These are phyloP conservation scores for Hirtodrosophila histrioides DNA, from an alignment of 2,888 invertebrate genomes.

Conservation along the genomic window DNA sequence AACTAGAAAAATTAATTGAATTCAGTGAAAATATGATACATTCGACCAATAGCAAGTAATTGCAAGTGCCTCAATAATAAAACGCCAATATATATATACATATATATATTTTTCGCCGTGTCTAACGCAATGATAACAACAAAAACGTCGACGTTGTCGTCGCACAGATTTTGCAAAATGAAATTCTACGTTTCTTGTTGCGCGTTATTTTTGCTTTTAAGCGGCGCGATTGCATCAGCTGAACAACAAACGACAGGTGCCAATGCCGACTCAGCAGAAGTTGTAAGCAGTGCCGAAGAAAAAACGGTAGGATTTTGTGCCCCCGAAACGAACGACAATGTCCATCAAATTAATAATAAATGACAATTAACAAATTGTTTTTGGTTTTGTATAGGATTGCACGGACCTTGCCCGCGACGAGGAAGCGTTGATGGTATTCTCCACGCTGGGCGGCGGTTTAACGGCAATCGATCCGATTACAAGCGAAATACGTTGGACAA, in stretches of 20 bases:
- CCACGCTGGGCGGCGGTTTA: conserved; percentile 96
- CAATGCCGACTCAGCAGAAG: conserved; percentile 73
- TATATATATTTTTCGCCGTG: conserved; percentile 23
- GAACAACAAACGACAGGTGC: conserved; percentile 36
- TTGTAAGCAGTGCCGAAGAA: conserved; percentile 65
- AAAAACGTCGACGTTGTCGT: conserved; percentile 23
- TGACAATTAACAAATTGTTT: conserved; percentile 37
- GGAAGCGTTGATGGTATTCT: conserved; percentile 92
- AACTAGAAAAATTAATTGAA: conserved; percentile 17
- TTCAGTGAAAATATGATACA: conserved; percentile 50
- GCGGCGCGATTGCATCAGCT: conserved; percentile 73
- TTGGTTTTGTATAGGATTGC: conserved; percentile 81
- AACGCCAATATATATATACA: conserved; percentile 19
- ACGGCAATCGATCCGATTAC: conserved; percentile 94
- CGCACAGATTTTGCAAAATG: conserved; percentile 65
- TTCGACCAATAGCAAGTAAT: conserved; percentile 32
- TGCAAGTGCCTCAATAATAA: conserved; percentile 47
- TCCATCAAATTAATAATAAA: conserved; percentile 26
- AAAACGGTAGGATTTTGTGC: conserved; percentile 57
- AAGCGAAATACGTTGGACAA: conserved; percentile 94
- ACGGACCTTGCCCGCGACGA: conserved; percentile 89
- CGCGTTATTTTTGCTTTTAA: conserved; percentile 63
- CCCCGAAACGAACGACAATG: conserved; percentile 8
- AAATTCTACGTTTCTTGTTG: conserved; percentile 64
- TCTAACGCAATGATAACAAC: conserved; percentile 39